Conservation (phyloP, 2,797 vertebrate species). For the Phoebastria nigripes region DNA sequence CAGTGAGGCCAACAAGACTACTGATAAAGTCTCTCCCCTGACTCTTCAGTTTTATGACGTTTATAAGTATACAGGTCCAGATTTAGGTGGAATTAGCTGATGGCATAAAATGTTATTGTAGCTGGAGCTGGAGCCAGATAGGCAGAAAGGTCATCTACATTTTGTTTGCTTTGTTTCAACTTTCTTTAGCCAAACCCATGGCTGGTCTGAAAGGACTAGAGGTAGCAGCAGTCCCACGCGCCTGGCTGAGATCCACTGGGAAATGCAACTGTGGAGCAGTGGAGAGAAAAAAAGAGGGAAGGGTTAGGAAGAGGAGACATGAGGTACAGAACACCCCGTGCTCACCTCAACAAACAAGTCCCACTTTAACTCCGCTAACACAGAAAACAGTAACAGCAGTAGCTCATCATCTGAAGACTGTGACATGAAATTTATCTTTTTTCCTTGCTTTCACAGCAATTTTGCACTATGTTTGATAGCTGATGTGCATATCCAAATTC, state of each 20-base stretch:
- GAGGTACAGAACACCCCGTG: neutral
- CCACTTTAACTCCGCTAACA: neutral
- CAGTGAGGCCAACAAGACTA: neutral
- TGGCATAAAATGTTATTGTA: neutral
- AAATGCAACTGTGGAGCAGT: neutral
- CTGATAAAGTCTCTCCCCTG: neutral
- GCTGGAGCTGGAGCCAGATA: neutral
- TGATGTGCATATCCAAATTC: constrained; percentile 65
- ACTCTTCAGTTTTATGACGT: neutral
- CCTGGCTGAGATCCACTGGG: neutral
- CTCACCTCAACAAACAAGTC: neutral
- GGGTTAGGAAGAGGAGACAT: neutral
- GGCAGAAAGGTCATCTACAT: neutral
- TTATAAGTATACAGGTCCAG: neutral
- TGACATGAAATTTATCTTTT: constrained; percentile 46
- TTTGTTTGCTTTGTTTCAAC: neutral
- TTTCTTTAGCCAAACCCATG: neutral
- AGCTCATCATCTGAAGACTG: constrained; percentile 37
- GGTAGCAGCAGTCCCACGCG: neutral
- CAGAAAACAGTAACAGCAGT: constrained; percentile 25
- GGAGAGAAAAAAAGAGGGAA: neutral
- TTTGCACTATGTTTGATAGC: constrained; percentile 54
- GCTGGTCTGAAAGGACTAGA: neutral
- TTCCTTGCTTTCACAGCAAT: constrained; percentile 50
- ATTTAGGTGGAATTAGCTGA: neutral